phyloP scores from a whole-genome alignment of 2,113 vertebrate genomes.

The Catharus minimus region DNA sequence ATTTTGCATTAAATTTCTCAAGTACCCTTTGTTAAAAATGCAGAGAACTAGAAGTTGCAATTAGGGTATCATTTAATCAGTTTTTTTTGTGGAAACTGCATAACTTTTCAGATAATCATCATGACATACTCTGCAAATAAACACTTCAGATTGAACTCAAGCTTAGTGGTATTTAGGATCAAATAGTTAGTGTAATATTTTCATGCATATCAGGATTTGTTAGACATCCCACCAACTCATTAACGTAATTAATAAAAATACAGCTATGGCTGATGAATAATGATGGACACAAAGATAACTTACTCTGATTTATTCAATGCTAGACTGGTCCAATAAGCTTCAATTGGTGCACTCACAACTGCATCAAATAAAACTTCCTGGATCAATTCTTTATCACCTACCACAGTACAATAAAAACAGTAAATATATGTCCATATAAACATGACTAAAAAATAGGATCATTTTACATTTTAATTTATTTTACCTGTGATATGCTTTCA shows the following conservation, averaged over 20 bases:
- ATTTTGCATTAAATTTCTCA: background rate
- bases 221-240: background rate
- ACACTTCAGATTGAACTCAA: background rate
- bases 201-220: background rate
- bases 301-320: slow-evolving; percentile 97
- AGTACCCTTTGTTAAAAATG: background rate
- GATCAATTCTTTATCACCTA: slow-evolving; percentile 95
- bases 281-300: slow-evolving; percentile 24
- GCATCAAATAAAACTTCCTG: slow-evolving; percentile 97
- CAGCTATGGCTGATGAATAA: background rate
- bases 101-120: background rate
- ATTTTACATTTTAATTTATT: background rate
- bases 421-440: background rate
- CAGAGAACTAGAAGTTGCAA: background rate
- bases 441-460: fast-evolving
- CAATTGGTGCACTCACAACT: slow-evolving; percentile 93
- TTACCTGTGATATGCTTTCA: background rate
- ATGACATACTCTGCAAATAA: background rate
- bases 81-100: background rate
- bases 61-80: background rate
- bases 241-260: background rate
- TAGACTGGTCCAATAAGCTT: slow-evolving; percentile 97
- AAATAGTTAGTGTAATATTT: background rate
- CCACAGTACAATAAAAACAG: slow-evolving; percentile 13
- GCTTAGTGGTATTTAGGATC: background rate